Percentiles rank a stretch among this genome's conserved stretches.
Conservation (phyloP, 2,113 vertebrate genomes). For the Ahaetulla prasina region DNA sequence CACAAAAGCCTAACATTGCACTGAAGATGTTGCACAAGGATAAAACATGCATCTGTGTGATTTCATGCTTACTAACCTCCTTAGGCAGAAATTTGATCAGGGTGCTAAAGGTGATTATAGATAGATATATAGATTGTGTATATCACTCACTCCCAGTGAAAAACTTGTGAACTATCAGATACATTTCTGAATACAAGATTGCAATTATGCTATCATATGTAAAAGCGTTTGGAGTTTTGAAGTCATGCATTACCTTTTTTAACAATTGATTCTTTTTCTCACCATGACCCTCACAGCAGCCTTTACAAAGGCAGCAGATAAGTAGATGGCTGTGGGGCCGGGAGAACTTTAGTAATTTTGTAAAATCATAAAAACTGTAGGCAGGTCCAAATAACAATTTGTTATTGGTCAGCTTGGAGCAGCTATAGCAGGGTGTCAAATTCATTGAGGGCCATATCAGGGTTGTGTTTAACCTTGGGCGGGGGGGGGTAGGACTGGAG, state of each 20-base stretch:
- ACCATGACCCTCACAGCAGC: neutral
- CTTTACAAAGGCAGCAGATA: neutral
- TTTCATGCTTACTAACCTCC: neutral
- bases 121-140: neutral
- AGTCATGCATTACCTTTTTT: neutral
- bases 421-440: neutral
- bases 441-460: too few relatives aligned
- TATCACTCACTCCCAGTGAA: neutral
- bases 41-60: neutral
- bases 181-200: neutral
- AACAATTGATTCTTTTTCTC: neutral
- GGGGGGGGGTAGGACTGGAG: too few relatives aligned
- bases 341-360: neutral
- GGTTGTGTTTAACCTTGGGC: too few relatives aligned
- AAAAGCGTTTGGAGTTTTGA: neutral
- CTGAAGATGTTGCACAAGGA: neutral
- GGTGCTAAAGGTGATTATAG: neutral
- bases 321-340: neutral
- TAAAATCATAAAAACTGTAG: neutral
- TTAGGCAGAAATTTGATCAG: neutral
- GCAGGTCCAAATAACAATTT: neutral
- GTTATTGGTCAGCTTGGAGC: neutral
- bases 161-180: neutral
- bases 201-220: neutral
- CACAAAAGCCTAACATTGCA: neutral